Evolutionary conservation across 2,113 vertebrate species (phyloP), one percentile per base, ranked within the genome.

Genomic region (Eudyptes chrysolophus): DNA sequence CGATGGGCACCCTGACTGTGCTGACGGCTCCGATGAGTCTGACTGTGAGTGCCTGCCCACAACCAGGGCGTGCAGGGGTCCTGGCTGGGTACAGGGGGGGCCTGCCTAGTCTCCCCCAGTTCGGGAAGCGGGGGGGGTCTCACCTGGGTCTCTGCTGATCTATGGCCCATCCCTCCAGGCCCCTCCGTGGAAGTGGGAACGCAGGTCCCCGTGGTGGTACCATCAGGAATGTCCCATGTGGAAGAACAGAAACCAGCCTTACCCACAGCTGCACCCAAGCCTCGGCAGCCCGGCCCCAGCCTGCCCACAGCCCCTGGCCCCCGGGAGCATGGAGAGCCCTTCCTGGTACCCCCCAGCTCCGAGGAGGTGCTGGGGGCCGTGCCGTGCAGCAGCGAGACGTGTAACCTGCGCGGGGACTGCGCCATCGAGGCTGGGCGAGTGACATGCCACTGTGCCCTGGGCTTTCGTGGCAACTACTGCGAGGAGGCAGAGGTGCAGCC

Each of bases 11-110:
- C 38, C n/a, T 0, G 98, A 99, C 97, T 99, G 99, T 38, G 27
- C 27, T 1, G 99, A 99, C 14, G 94, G 98, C 80, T 99, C 99
- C 0, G 99, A 99, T 38, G 99, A 99, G 92, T 92, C 85, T 51
- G 88, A 96, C 78, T 99, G 99, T 99, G 95, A 98, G 98, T 98
- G 89, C 36, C 12, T 51, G 55, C 25, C 40, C 7, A 0, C 15
- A 49, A 58, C 46, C 0, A 1, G 20, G 38, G 17, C 0, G 0
- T 29, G 22, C 64, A 34, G 34, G 30, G 18, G 24, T 34, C 32
- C 64, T 74, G 71, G 46, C 13, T 38, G 48, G 22, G n/a, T 32
- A 38, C 1, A 6, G 30, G 13, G 9, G 14, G 11, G 21, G 4
- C 25, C 52, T 64, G 42, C 70, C n/a, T 13, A 16, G 8, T 51